Evolutionary conservation across 1,140 invertebrate genomes (phyloP).

Genomic region (Cherax destructor): DNA sequence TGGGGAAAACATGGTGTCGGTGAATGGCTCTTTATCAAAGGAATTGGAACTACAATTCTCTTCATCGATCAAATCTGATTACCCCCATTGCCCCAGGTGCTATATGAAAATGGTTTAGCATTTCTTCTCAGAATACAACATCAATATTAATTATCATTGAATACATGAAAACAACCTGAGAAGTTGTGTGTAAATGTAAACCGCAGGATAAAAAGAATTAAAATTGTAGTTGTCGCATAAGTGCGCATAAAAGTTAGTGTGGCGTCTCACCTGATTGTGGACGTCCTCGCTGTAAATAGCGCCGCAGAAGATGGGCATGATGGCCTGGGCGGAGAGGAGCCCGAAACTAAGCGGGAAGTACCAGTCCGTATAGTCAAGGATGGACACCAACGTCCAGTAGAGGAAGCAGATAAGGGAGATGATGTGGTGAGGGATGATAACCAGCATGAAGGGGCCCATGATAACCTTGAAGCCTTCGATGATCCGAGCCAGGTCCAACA

Average conservation of each 20-base stretch:
- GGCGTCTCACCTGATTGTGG: conserved; percentile 56
- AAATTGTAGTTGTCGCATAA: too few species aligned
- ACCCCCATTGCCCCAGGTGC: too few species aligned
- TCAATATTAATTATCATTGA: too few species aligned
- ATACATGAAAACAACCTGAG: not conserved
- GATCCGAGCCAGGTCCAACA: conserved; percentile 66
- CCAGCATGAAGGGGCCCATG: conserved; percentile 71
- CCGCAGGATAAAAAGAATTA: too few species aligned
- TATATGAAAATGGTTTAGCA: too few species aligned
- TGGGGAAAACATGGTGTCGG: too few species aligned
- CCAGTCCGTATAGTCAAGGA: conserved; percentile 71
- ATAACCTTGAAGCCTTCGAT: conserved; percentile 69
- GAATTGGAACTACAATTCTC: too few species aligned
- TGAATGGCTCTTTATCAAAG: too few species aligned
- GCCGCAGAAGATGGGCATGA: conserved; percentile 69
- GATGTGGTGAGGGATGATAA: conserved; percentile 70
- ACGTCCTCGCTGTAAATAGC: conserved; percentile 71
- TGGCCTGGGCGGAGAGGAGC: conserved; percentile 70
- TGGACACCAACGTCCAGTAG: conserved; percentile 71
- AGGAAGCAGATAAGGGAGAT: conserved; percentile 72
- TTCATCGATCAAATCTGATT: too few species aligned
- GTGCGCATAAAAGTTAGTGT: not conserved
- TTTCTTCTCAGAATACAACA: too few species aligned
- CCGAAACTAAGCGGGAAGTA: conserved; percentile 71
- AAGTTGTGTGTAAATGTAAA: not conserved